Evolutionary conservation across 2,888 invertebrate genomes (phyloP).

Genomic region (Mechanitis mazaeus): DNA sequence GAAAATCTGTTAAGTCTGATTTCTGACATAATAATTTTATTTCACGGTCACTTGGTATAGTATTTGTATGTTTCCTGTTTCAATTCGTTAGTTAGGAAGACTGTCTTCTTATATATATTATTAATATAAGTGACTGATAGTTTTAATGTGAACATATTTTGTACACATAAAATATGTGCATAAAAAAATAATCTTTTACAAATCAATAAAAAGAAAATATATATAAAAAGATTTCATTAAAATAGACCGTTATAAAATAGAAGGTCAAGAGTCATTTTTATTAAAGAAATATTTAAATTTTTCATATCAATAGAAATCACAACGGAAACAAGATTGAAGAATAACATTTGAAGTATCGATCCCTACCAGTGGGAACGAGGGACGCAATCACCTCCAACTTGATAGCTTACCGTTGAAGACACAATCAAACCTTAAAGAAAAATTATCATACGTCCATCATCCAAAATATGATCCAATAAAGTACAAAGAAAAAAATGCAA

Average conservation of each 20-base stretch:
- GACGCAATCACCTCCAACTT: constrained; percentile 41
- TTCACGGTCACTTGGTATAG: no score
- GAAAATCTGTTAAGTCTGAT: no score
- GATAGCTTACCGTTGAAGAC: constrained; percentile 45
- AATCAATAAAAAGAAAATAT: neutral
- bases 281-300: constrained; percentile 40
- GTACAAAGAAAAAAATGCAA: constrained; percentile 61
- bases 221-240: neutral
- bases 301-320: constrained; percentile 60
- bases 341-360: constrained; percentile 57
- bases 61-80: no score
- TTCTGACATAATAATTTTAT: no score
- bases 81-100: no score
- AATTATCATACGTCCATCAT: constrained; percentile 73
- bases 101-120: no score
- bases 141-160: no score
- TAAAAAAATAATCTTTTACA: neutral
- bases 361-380: constrained; percentile 36
- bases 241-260: constrained; percentile 52
- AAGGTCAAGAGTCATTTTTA: constrained; percentile 48
- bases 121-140: no score
- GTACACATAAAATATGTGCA: no score
- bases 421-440: constrained; percentile 45
- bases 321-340: constrained; percentile 68
- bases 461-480: constrained; percentile 65